Evolutionary conservation across 2,888 invertebrate genomes (phyloP), one percentile per base, ranked within the genome.

Genomic region (Drosophila diplacantha): DNA sequence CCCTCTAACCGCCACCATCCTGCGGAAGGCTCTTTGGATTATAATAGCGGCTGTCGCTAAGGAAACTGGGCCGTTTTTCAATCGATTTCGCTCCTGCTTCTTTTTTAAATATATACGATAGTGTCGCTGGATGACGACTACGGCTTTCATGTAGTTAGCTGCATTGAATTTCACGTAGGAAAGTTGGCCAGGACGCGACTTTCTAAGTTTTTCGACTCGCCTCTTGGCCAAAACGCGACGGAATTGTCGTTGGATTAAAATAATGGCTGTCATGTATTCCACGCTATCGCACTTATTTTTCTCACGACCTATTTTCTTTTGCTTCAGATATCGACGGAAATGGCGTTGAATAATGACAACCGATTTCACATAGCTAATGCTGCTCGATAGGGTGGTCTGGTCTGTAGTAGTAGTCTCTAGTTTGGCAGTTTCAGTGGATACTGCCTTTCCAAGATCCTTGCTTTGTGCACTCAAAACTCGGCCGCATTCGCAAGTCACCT

Each of bases 1-100:
- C 52, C 35, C 61, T n/a, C 49, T 64, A 22, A 31, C 56, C 5
- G 50, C 64, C 22, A 71, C 53, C 67, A 74, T 68, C 38, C 88
- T 88, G 31, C 90, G 88, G 76, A 91, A 90, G 52, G 91, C 90
- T 85, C 91, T 90, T 83, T 91, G 91, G 76, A 91, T 91, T n/a
- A 91, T 90, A 53, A 90, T 85, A 43, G 79, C 81, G n/a, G 78
- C 80, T 26, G 66, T 56, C 39, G 52, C 58, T 9, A 76, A 26
- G 4, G 73, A 65, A 46, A 76, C 46, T 18, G 44, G 46, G 5
- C 24, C 47, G 12, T 12, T 32, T 16, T 72, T 55, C 7, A 46
- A 49, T 41, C 52, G 39, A 26, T 50, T 47, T 37, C 50, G 20
- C 5, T 24, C 26, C 26, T 22, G 37, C 34, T 63, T 71, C 50